Conservation (phyloP, 23 tunicate species). For the Styela plicata region DNA sequence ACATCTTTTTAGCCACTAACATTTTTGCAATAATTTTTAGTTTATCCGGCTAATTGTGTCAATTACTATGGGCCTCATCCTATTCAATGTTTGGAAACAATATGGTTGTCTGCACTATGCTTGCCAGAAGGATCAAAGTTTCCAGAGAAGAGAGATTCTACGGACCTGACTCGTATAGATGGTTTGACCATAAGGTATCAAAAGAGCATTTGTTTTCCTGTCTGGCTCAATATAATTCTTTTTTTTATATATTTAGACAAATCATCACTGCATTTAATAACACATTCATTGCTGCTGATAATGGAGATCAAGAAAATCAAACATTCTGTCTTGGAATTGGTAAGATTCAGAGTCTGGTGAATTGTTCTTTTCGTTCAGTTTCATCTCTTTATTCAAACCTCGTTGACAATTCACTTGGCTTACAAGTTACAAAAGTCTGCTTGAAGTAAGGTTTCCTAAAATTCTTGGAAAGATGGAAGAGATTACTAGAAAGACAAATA, state of each 20-base stretch:
- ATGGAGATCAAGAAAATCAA: conserved; percentile 21
- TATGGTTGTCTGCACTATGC: conserved; percentile 29
- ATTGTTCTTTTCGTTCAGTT: too few relatives aligned
- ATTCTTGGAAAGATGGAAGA: too few relatives aligned
- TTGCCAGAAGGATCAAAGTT: conserved; percentile 13
- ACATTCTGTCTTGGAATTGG: conserved; percentile 34
- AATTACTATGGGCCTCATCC: conserved; percentile 29
- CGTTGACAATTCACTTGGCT: too few relatives aligned
- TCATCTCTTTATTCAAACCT: too few relatives aligned
- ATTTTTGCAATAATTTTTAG: neutral
- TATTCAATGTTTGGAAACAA: conserved; percentile 22
- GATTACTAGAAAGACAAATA: too few relatives aligned
- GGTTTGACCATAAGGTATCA: neutral
- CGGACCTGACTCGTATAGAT: neutral
- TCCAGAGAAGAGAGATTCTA: neutral
- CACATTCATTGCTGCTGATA: conserved; percentile 12
- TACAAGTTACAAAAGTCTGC: too few relatives aligned
- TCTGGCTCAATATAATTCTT: neutral
- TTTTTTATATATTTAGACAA: conserved; percentile 4
- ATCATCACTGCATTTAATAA: conserved; percentile 6
- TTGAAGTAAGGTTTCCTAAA: too few relatives aligned
- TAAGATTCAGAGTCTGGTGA: too few relatives aligned
- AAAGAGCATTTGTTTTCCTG: neutral
- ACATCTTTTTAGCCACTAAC: too few relatives aligned
- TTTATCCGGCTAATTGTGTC: conserved; percentile 3